Evolutionary conservation across 37 sponge, comb jelly and placozoan species (phyloP).

Genomic region (Dysidea cf. avara): DNA sequence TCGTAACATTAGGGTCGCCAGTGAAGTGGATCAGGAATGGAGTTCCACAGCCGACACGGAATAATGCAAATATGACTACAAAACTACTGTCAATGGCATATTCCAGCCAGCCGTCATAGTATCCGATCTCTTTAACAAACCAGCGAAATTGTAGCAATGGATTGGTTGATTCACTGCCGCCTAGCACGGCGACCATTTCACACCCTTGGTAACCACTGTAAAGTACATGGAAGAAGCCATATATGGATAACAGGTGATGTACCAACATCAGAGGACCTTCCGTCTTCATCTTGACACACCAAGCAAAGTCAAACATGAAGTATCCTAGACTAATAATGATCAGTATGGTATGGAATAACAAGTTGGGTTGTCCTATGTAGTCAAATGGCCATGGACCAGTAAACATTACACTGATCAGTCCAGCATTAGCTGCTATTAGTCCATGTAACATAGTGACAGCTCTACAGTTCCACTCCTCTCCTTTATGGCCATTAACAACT

Average conservation of each 20-base stretch:
- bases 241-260: constrained; percentile 82
- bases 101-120: constrained; percentile 33
- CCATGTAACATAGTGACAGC: constrained; percentile 75
- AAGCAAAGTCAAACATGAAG: constrained; percentile 86
- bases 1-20: constrained; percentile 32
- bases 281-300: constrained; percentile 77
- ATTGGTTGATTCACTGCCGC: constrained; percentile 84
- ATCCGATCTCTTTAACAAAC: constrained; percentile 57
- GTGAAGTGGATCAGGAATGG: constrained; percentile 34
- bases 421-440: constrained; percentile 33
- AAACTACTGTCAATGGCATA: constrained; percentile 38
- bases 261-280: constrained; percentile 81
- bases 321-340: constrained; percentile 81
- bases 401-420: constrained; percentile 45
- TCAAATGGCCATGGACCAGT: constrained; percentile 73
- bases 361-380: constrained; percentile 64
- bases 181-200: constrained; percentile 68
- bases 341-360: constrained; percentile 47
- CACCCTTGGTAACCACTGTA: constrained; percentile 46
- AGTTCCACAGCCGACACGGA: constrained; percentile 54
- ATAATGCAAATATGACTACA: constrained; percentile 20
- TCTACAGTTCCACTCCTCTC: constrained; percentile 83
- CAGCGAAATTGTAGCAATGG: constrained; percentile 79
- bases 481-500: constrained; percentile 35
- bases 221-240: constrained; percentile 46